These are phyloP conservation scores for Caranx melampygus DNA, from an alignment of 2,113 vertebrate species.

Conservation along the genomic window DNA sequence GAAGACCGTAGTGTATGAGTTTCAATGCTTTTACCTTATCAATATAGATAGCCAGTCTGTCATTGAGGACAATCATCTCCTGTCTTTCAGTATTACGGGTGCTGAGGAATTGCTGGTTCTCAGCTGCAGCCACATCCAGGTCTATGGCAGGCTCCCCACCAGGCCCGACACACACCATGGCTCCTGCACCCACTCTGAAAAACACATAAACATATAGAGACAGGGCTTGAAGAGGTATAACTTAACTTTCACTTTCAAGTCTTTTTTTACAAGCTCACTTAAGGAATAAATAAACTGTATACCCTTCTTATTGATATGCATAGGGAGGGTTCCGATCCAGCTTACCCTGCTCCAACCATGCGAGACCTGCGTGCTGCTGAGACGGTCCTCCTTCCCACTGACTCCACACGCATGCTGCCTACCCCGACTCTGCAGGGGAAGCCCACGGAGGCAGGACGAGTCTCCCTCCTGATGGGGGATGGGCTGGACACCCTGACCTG, in stretches of 20 bases:
- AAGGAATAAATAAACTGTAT: not conserved
- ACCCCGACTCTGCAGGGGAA: constrained; percentile 60
- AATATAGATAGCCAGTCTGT: constrained; percentile 81
- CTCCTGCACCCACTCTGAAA: constrained; percentile 67
- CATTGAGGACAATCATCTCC: constrained; percentile 81
- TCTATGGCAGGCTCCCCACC: constrained; percentile 67
- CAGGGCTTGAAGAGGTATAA: not conserved
- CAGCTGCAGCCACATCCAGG: constrained; percentile 77
- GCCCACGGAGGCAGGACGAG: constrained; percentile 68
- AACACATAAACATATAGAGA: constrained; percentile 18
- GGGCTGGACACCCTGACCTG: constrained; percentile 84
- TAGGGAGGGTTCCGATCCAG: not conserved
- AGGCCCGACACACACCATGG: constrained; percentile 72
- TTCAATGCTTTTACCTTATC: constrained; percentile 69
- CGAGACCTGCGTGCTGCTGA: constrained; percentile 75
- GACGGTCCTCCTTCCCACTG: constrained; percentile 72
- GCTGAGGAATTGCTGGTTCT: constrained; percentile 81
- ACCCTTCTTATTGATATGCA: not conserved
- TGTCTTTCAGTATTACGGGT: constrained; percentile 76
- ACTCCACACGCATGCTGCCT: constrained; percentile 62
- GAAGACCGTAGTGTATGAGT: not conserved
- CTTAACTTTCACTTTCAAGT: too few species aligned
- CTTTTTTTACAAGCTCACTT: too few species aligned
- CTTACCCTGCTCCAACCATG: constrained; percentile 77
- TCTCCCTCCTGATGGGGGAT: constrained; percentile 75